Percentiles rank a stretch among this genome's conserved stretches.
These are phyloP conservation scores for Corbicula japonica DNA, from an alignment of 2,888 invertebrate genomes.

Conservation along the genomic window DNA sequence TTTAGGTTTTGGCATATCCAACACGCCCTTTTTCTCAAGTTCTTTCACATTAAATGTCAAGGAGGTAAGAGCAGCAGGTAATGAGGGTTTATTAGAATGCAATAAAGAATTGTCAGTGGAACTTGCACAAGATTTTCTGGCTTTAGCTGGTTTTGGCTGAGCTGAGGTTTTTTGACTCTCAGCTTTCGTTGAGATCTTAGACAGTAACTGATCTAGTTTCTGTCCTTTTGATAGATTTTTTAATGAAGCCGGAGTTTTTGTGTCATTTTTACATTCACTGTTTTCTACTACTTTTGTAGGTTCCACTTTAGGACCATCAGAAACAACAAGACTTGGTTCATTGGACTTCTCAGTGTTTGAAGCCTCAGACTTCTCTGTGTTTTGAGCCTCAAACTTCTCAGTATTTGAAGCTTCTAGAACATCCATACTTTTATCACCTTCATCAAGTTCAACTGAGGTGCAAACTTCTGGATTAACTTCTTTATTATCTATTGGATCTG, in stretches of 20 bases:
- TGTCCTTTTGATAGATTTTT: slow-evolving; percentile 45
- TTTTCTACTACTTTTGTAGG: too few species aligned
- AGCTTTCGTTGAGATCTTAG: slow-evolving; percentile 60
- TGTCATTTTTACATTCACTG: background rate
- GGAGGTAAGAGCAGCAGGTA: slow-evolving; percentile 62
- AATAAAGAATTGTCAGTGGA: background rate
- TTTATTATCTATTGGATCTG: background rate
- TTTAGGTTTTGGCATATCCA: slow-evolving; percentile 67
- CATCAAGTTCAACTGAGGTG: background rate
- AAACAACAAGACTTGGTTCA: too few species aligned
- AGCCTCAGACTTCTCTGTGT: too few species aligned
- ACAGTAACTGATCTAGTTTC: slow-evolving; percentile 55
- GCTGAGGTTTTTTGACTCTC: slow-evolving; percentile 33
- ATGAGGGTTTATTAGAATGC: slow-evolving; percentile 18
- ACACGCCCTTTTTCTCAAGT: slow-evolving; percentile 63
- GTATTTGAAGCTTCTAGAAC: background rate
- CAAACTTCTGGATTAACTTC: background rate
- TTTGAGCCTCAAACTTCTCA: too few species aligned
- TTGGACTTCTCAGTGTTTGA: too few species aligned
- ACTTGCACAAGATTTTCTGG: slow-evolving; percentile 55
- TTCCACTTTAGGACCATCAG: too few species aligned
- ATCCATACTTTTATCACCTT: slow-evolving; percentile 1
- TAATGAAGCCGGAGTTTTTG: background rate
- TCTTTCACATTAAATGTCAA: slow-evolving; percentile 68
- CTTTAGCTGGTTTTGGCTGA: slow-evolving; percentile 55